Conservation (phyloP, 2,888 invertebrate species). For the Dolomedes plantarius region DNA sequence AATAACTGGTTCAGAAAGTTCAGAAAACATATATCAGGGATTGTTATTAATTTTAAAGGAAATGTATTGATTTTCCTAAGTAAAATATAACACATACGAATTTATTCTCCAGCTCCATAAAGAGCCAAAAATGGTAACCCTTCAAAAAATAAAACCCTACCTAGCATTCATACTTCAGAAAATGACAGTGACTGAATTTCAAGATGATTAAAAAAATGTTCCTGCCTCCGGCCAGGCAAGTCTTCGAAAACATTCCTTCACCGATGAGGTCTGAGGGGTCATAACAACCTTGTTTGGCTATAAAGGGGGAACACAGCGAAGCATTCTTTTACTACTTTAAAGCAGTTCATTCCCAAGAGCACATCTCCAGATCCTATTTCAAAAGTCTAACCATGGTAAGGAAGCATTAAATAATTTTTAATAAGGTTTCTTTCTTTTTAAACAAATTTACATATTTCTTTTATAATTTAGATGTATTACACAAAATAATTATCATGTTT, state of each 20-base stretch:
- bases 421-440: no score
- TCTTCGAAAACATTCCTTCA: constrained; percentile 32
- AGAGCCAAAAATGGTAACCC: constrained; percentile 30
- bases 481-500: no score
- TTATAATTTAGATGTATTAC: no score
- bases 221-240: constrained; percentile 27
- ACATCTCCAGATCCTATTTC: neutral
- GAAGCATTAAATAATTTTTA: neutral
- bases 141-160: constrained; percentile 3
- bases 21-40: no score
- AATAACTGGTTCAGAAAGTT: no score
- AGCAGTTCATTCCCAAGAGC: neutral
- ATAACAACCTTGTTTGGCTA: constrained; percentile 13
- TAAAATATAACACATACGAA: no score
- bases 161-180: constrained; percentile 21
- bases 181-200: constrained; percentile 29
- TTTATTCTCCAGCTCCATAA: neutral
- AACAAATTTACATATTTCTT: no score
- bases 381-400: constrained; percentile 29
- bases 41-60: no score
- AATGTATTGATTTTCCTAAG: no score
- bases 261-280: constrained; percentile 12
- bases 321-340: neutral
- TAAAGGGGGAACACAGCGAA: constrained; percentile 11
- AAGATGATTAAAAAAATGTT: constrained; percentile 1